Evolutionary conservation across 2,113 vertebrate species (phyloP), one percentile per base, ranked within the genome.

Genomic region (Perognathus longimembris): DNA sequence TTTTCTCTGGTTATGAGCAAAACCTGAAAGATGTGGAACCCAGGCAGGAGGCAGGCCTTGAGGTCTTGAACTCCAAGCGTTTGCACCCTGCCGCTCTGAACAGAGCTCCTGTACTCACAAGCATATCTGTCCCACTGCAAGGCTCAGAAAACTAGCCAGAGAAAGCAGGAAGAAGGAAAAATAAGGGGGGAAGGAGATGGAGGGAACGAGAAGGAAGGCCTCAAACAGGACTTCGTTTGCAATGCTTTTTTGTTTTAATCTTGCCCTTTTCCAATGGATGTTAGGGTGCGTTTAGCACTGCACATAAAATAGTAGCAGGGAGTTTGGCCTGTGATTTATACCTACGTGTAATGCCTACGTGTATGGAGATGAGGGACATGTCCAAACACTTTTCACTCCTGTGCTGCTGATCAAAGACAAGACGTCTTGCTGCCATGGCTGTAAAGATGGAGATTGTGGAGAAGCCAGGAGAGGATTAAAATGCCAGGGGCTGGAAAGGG

Each of bases 281-380:
- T 76, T 45, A 57, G n/a, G 1, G 0, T 38, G 75, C 34, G 63
- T 71, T 86, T 42, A 80, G 89, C 59, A 70, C 76, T 0, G n/a
- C 84, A 74, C 42, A 20, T 28, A 22, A 38, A 78, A 36, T 4
- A 3, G 0, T 28, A 87, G 67, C 28, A 1, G 0, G 1, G 71
- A 50, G 50, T 40, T 63, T 2, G 26, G 82, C 63, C 4, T 20
- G 86, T 45, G 89, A 73, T 84, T 84, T 70, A 38, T 81, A 50
- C 85, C 85, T 38, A 1, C 30, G 59, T 18, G 12, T 59, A 26
- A 38, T 81, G 42, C 85, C 85, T 38, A 1, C 30, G 64, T 18
- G 12, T 59, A 26, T 69, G 87, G 45, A 40, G 75, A 38, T n/a
- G 77, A 84, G 76, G 77, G 88, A 70, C 96, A 74, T 50, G 85